Evolutionary conservation across 2,113 vertebrate species (phyloP), one percentile per base, ranked within the genome.

Genomic region (Collichthys lucidus): DNA sequence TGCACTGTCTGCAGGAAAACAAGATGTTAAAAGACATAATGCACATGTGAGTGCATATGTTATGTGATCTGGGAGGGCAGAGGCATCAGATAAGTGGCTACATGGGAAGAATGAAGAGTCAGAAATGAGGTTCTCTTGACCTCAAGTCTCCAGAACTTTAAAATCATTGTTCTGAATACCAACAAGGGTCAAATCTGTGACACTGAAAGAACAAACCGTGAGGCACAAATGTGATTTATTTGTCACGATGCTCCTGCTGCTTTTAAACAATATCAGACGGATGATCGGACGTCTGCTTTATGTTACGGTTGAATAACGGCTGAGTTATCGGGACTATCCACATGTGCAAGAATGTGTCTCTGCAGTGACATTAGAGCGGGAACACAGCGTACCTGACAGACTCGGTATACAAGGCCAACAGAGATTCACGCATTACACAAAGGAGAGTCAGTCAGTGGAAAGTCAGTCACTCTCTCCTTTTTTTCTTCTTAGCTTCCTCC

Each of bases 341-440:
- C 16, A 7, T 60, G 70, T 11, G 24, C 5, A 40, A 20, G n/a
- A 31, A 31, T 62, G 46, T 69, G 65, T 79, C 31, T 46, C 16
- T 0, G 35, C 35, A 19, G 75, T 49, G 76, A 56, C 24, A 65
- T 35, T 4, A 55, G 20, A 35, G 66, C 55, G 12, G 81, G 77
- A 26, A 71, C 72, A 69, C 0, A 14, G 17, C 55, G 68, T 46
- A 55, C 17, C 19, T 68, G 78, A 56, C 57, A 6, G 40, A 44
- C 24, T 52, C 47, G 5, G 29, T 16, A 40, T 9, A 15, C 44
- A 44, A 44, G 63, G 69, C 72, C 61, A 0, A 10, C 0, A 14
- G 60, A 0, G 1, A 22, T 44, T 46, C 74, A 53, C 4, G 15
- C 2, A 55, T n/a, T 3, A 26, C 24, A 60, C 56, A 24, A 35